phyloP scores from a whole-genome alignment of 2,888 invertebrate genomes.

The Galeopsomyia nigrocyanea region DNA sequence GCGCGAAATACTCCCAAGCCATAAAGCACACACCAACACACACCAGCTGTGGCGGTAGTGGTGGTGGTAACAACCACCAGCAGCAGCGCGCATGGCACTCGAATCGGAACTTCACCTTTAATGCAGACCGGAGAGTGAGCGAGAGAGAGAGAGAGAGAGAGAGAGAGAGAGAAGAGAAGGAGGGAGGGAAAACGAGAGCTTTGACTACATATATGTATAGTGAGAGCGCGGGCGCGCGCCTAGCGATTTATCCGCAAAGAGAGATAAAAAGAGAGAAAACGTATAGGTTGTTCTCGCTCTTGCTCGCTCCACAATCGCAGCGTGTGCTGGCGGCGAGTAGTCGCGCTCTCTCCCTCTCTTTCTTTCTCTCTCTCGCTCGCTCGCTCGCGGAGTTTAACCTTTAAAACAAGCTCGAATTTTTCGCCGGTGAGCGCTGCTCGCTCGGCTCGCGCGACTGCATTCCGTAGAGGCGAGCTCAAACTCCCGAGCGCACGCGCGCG shows the following conservation, averaged over 20 bases:
- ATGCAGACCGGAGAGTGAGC: conserved; percentile 8
- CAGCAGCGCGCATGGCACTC: not conserved
- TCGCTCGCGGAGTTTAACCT: conserved; percentile 19
- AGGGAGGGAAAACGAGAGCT: conserved; percentile 3
- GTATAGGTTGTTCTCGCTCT: no score
- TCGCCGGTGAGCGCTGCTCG: conserved; percentile 21
- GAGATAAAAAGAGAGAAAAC: no score
- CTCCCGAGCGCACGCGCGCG: not conserved
- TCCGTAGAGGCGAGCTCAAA: conserved; percentile 16
- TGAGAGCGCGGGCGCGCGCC: conserved; percentile 1
- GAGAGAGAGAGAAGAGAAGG: conserved; percentile 3
- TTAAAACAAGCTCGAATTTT: conserved; percentile 43
- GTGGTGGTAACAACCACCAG: no score
- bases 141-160: conserved; percentile 34
- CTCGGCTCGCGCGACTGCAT: conserved; percentile 40
- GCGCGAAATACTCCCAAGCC: conserved; percentile 14
- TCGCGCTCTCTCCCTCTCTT: not conserved
- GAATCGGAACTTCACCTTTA: conserved; percentile 40
- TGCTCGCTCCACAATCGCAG: conserved; percentile 8
- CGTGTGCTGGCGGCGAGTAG: not conserved
- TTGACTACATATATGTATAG: not conserved
- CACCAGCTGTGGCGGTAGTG: not conserved
- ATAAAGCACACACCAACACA: not conserved
- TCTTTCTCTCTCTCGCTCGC: no score
- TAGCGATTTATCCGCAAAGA: conserved; percentile 38